phyloP scores from a whole-genome alignment of 2,113 vertebrate species.

The Redunca redunca region DNA sequence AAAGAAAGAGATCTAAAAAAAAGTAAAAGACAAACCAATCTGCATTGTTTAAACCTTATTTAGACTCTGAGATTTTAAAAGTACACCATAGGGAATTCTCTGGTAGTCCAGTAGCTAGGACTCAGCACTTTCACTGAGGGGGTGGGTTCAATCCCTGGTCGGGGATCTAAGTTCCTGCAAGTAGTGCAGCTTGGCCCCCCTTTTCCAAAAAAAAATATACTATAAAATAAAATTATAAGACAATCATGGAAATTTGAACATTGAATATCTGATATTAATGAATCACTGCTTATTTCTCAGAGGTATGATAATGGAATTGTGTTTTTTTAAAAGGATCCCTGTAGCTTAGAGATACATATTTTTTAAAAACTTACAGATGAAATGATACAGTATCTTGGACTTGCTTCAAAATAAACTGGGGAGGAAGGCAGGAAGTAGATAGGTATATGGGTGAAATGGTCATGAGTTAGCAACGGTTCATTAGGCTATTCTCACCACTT shows the following conservation, averaged over 20 bases:
- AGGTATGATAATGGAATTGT: neutral
- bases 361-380: neutral
- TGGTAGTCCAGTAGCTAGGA: neutral
- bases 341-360: neutral
- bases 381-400: neutral
- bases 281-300: neutral
- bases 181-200: rapidly evolving
- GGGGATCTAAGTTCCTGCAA: neutral
- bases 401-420: neutral
- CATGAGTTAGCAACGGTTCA: neutral
- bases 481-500: neutral
- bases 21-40: slow-evolving; percentile 1
- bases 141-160: neutral
- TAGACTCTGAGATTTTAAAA: neutral
- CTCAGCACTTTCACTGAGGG: neutral
- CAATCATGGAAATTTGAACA: neutral
- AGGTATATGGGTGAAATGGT: neutral
- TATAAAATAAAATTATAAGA: neutral
- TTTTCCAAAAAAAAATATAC: neutral
- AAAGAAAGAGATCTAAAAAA: neutral
- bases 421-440: neutral
- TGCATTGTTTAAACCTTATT: neutral
- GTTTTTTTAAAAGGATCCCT: neutral
- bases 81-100: neutral
- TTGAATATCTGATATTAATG: neutral